Percentiles rank a stretch among this genome's conserved stretches.
Conservation (phyloP, 2,888 invertebrate species). For the Drosophila kuntzei region DNA sequence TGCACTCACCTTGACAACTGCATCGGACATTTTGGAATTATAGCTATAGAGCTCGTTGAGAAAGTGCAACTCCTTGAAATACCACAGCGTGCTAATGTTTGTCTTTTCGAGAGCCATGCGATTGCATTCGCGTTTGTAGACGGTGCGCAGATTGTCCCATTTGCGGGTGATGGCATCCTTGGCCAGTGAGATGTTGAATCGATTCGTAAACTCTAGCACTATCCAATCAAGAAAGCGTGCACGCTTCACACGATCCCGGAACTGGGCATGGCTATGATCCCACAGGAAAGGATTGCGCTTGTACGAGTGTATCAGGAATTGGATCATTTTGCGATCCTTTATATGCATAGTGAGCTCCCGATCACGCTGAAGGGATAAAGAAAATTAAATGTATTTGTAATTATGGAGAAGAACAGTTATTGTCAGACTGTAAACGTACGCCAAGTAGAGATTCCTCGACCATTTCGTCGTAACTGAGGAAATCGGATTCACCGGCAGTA, state of each 20-base stretch:
- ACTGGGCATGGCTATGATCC: slow-evolving; percentile 83
- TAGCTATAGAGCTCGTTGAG: slow-evolving; percentile 82
- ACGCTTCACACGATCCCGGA: slow-evolving; percentile 81
- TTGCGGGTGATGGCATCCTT: slow-evolving; percentile 83
- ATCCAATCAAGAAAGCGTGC: slow-evolving; percentile 82
- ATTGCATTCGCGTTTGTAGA: slow-evolving; percentile 83
- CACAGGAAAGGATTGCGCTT: slow-evolving; percentile 82
- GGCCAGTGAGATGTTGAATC: slow-evolving; percentile 79
- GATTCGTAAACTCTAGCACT: slow-evolving; percentile 79
- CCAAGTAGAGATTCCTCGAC: slow-evolving; percentile 82
- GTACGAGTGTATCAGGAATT: slow-evolving; percentile 82
- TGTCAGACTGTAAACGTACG: slow-evolving; percentile 53
- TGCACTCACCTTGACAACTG: slow-evolving; percentile 75
- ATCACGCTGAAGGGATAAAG: slow-evolving; percentile 49
- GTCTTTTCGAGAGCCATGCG: slow-evolving; percentile 83
- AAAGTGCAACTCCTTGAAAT: slow-evolving; percentile 82
- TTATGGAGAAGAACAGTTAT: neutral
- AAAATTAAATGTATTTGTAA: neutral
- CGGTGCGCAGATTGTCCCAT: slow-evolving; percentile 83
- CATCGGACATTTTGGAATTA: slow-evolving; percentile 77
- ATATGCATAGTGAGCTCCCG: slow-evolving; percentile 81
- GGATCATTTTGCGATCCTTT: slow-evolving; percentile 83
- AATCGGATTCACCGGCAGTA: slow-evolving; percentile 58
- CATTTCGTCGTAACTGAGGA: slow-evolving; percentile 81
- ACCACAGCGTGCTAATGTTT: slow-evolving; percentile 82